Base-by-base conservation (phyloP, 2,888 invertebrate species). In the Buathra laborator region DNA sequence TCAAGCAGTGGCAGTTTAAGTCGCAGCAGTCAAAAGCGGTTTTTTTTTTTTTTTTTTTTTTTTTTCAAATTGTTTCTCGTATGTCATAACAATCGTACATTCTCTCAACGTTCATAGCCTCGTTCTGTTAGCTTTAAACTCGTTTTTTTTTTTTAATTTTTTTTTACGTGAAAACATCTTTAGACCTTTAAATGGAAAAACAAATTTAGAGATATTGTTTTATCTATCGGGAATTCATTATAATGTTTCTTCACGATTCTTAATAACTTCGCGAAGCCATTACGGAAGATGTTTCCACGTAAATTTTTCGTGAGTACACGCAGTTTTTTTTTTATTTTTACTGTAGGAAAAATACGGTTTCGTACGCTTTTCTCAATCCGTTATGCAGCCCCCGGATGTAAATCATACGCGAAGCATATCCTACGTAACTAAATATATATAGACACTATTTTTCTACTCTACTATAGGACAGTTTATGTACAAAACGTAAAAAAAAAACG, bases 401-500 rank as follows among this genome's bases (percentile, higher is more conserved):
- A 85, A 82, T 79, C 77, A 84, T 85, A 85, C 82, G 76, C 56
- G 75, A 85, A 85, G 82, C 85, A 77, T 81, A 70, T 75, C 72
- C 75, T 82, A 85, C 82, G 56, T 66, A 68, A 72, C 67, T 71
- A 59, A 37, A 37, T 81, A 24, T 82, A 53, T 82, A 53, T 85
- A 81, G 16, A 75, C 59, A 86, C 81, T 81, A 87, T 83, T 19
- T 83, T 19, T 70, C 88, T 87, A 87, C 84, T 86, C 89, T 89
- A 89, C 89, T 59, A 87, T 86, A 87, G 85, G 87, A 87, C 83
- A 82, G 80, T 87, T 86, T 84, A 87, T 85, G 86, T 88, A 88
- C 85, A 88, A 86, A 87, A 83, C 29, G 51, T 37, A 84, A 82
- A 84, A 82, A 87, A 86, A 82, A 87, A 86, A 86, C 79, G 84